A percentile compares a stretch with the other conserved stretches of the same genome.
Conservation (phyloP, 2,113 vertebrate species). For the Seriola dumerili region DNA sequence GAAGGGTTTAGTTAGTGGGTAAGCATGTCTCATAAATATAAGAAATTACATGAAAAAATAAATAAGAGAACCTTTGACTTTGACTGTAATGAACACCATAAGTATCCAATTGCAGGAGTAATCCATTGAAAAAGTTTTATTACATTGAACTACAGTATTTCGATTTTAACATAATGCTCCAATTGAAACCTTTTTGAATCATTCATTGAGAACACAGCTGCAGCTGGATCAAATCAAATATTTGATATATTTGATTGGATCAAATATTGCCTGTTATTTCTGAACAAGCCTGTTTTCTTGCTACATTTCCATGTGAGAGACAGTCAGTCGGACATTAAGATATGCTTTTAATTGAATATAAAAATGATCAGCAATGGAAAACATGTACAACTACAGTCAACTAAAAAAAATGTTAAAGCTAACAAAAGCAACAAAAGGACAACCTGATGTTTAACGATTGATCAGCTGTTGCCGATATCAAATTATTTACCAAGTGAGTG, state of each 20-base stretch:
- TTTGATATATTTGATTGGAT: no score
- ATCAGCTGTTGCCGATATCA: conserved; percentile 44
- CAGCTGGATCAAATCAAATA: conserved; percentile 20
- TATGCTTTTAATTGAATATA: conserved; percentile 65
- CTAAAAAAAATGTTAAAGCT: conserved; percentile 57
- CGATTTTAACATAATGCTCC: conserved; percentile 31
- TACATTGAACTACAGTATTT: conserved; percentile 49
- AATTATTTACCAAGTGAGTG: conserved; percentile 45
- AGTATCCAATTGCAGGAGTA: conserved; percentile 7
- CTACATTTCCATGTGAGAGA: background rate
- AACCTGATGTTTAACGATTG: conserved; percentile 18
- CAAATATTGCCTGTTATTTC: background rate
- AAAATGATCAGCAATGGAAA: conserved; percentile 70
- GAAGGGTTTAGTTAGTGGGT: background rate
- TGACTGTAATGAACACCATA: background rate
- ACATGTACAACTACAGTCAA: conserved; percentile 75
- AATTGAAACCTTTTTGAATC: conserved; percentile 39
- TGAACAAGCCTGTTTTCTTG: background rate
- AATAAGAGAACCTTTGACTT: background rate
- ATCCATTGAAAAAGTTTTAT: conserved; percentile 64
- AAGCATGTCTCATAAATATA: background rate
- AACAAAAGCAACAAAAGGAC: conserved; percentile 47
- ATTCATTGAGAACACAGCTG: conserved; percentile 3
- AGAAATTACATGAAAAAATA: background rate
- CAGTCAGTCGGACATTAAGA: conserved; percentile 43